Evolutionary conservation across 2,888 invertebrate genomes (phyloP).

Genomic region (Lamproptera curius): DNA sequence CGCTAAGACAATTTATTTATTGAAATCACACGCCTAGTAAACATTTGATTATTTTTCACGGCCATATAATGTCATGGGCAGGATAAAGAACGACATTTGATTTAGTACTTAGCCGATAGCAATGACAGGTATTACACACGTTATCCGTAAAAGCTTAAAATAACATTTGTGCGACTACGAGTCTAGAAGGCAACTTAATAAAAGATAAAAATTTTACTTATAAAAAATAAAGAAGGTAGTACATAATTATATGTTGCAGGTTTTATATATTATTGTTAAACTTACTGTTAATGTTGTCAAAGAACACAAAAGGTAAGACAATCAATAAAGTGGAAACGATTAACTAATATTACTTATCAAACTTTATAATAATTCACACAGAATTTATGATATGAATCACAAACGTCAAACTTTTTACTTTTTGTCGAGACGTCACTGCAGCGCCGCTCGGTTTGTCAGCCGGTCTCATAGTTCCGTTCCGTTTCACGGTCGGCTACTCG

Average conservation of each 20-base stretch:
- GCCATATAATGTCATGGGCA: constrained; percentile 15
- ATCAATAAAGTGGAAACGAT: not conserved
- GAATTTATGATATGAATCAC: constrained; percentile 52
- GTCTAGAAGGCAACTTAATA: too few species aligned
- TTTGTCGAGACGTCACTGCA: constrained; percentile 42
- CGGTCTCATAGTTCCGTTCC: constrained; percentile 53
- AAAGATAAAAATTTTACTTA: too few species aligned
- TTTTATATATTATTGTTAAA: not conserved
- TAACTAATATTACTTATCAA: constrained; percentile 23
- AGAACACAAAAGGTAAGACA: not conserved
- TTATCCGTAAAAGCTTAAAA: constrained; percentile 19
- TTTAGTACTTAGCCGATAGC: constrained; percentile 8
- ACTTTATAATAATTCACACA: constrained; percentile 39
- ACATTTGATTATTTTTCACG: constrained; percentile 14
- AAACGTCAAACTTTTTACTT: constrained; percentile 62
- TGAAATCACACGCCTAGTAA: too few species aligned
- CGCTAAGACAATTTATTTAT: too few species aligned
- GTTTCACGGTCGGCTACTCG: constrained; percentile 56
- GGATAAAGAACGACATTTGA: constrained; percentile 6
- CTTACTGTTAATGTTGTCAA: constrained; percentile 7
- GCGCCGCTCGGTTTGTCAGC: constrained; percentile 44
- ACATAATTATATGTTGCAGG: too few species aligned
- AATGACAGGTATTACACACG: constrained; percentile 29
- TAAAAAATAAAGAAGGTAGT: too few species aligned
- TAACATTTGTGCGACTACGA: not conserved